Percentiles rank a stretch among this genome's conserved stretches.
Evolutionary conservation across 2,888 invertebrate species (phyloP).

Genomic region (Platycnemis pennipes): DNA sequence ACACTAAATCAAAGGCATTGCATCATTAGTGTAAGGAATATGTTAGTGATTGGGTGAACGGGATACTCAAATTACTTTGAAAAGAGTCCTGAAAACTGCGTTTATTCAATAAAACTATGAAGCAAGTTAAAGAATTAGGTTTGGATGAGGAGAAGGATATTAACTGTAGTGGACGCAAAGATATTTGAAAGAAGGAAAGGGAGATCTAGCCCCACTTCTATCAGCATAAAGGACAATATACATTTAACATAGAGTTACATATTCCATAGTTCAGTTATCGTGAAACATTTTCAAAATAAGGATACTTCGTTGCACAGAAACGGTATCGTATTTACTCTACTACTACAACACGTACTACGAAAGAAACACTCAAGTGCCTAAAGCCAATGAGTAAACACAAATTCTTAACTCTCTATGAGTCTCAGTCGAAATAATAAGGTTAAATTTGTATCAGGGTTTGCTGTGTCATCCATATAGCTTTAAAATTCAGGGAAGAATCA

Average conservation of each 20-base stretch:
- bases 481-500: too few relatives aligned
- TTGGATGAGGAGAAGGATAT: not conserved
- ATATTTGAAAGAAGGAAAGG: not conserved
- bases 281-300: not conserved
- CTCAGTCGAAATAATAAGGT: too few relatives aligned
- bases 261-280: not conserved
- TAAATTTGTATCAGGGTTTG: too few relatives aligned
- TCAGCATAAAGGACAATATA: not conserved
- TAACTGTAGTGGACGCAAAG: constrained; percentile 9
- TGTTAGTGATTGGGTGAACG: not conserved
- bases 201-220: not conserved
- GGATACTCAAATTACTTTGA: not conserved
- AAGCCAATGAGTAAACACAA: too few relatives aligned
- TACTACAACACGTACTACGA: too few relatives aligned
- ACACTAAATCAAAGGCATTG: not conserved
- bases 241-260: not conserved
- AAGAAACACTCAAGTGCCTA: too few relatives aligned
- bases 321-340: not conserved
- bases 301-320: not conserved
- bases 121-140: not conserved
- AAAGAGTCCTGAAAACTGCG: not conserved
- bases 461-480: too few relatives aligned
- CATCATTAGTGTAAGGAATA: not conserved
- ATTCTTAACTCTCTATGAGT: too few relatives aligned
- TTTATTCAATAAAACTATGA: not conserved